Evolutionary conservation across 2,113 vertebrate species (phyloP).

Genomic region (Tachysurus vachellii): DNA sequence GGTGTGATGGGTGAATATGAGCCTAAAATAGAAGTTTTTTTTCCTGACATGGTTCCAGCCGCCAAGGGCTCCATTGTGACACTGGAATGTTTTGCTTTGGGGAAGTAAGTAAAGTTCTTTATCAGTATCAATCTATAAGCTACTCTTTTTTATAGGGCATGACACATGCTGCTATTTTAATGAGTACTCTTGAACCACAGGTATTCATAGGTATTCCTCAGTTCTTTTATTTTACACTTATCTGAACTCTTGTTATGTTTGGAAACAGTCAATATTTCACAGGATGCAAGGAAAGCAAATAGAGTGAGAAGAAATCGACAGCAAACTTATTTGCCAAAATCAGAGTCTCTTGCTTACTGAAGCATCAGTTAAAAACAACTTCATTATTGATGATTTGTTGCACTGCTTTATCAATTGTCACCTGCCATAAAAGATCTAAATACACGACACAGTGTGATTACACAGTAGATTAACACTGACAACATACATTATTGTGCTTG

Average conservation of each 20-base stretch:
- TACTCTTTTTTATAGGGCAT: neutral
- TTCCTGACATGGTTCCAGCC: constrained; percentile 87
- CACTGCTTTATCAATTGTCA: neutral
- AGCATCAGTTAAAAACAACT: neutral
- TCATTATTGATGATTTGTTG: neutral
- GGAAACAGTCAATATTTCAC: neutral
- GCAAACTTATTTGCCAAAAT: neutral
- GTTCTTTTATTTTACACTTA: neutral
- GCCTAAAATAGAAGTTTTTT: constrained; percentile 96
- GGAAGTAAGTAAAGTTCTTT: constrained; percentile 84
- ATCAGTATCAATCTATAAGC: constrained; percentile 24
- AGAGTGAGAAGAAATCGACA: neutral
- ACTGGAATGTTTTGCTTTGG: constrained; percentile 92
- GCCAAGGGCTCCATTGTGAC: constrained; percentile 90
- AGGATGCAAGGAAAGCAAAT: neutral
- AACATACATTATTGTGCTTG: neutral
- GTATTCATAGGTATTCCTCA: neutral
- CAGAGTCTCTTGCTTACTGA: neutral
- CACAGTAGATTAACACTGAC: neutral
- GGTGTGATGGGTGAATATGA: constrained; percentile 95
- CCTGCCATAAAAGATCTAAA: neutral
- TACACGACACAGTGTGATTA: neutral
- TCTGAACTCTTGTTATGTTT: neutral
- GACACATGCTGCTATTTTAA: constrained; percentile 22
- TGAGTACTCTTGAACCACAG: neutral